phyloP scores from a whole-genome alignment of 2,797 vertebrate genomes.

The Gymnodraco acuticeps region DNA sequence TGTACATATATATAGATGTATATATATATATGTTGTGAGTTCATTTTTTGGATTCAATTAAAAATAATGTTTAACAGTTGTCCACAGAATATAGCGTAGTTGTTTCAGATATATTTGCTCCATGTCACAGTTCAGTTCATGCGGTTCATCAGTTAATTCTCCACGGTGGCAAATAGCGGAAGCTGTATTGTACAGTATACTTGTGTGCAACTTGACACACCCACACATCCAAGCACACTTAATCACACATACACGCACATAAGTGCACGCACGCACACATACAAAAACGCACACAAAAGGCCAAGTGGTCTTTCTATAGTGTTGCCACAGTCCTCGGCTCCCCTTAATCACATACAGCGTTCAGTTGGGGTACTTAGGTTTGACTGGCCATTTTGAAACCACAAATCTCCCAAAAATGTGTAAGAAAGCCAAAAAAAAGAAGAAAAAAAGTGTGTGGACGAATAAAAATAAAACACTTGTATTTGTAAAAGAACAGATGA shows the following conservation, averaged over 20 bases:
- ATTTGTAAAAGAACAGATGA: slow-evolving; percentile 66
- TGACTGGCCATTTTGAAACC: slow-evolving; percentile 75
- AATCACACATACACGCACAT: slow-evolving; percentile 62
- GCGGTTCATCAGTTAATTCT: slow-evolving; percentile 86
- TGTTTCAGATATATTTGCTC: slow-evolving; percentile 86
- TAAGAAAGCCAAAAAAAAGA: slow-evolving; percentile 57
- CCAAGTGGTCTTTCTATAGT: slow-evolving; percentile 78
- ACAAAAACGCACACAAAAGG: slow-evolving; percentile 77
- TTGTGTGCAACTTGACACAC: slow-evolving; percentile 81
- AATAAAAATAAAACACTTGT: slow-evolving; percentile 58
- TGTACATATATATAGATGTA: slow-evolving; percentile 62
- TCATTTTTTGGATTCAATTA: slow-evolving; percentile 75
- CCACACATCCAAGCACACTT: slow-evolving; percentile 63
- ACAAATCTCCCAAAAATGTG: slow-evolving; percentile 66
- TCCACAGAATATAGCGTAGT: slow-evolving; percentile 85
- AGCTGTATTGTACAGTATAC: slow-evolving; percentile 86
- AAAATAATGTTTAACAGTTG: slow-evolving; percentile 81
- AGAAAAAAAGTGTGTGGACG: slow-evolving; percentile 49
- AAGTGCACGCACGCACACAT: slow-evolving; percentile 53
- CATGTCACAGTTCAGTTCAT: slow-evolving; percentile 85
- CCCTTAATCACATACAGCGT: slow-evolving; percentile 67
- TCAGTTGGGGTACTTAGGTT: slow-evolving; percentile 64
- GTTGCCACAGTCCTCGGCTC: slow-evolving; percentile 70
- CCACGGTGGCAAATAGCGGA: slow-evolving; percentile 79
- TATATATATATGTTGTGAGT: slow-evolving; percentile 63